Percentiles rank a stretch among this genome's conserved stretches.
Conservation (phyloP, 2,113 vertebrate genomes). For the Protobothrops flavoviridis region DNA sequence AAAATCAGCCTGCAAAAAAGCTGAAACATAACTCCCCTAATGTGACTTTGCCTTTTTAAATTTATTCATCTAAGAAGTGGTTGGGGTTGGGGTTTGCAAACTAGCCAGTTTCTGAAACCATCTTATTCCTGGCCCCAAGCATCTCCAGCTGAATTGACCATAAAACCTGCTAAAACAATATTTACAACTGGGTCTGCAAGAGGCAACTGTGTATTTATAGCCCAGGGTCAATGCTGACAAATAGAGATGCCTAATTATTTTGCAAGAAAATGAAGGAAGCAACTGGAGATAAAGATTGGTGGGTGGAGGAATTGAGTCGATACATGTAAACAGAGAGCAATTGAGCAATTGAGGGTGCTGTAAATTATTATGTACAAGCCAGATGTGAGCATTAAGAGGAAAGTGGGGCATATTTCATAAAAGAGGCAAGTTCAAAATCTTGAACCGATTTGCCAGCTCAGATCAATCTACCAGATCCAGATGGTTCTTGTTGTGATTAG, state of each 20-base stretch:
- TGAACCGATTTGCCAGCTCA: constrained; percentile 27
- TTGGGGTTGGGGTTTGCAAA: constrained; percentile 57
- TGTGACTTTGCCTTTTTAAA: constrained; percentile 17
- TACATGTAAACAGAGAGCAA: not conserved
- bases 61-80: constrained; percentile 21
- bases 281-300: not conserved
- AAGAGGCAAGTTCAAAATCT: constrained; percentile 7
- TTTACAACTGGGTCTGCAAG: constrained; percentile 53
- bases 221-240: constrained; percentile 65
- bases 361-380: constrained; percentile 26
- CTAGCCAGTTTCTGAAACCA: constrained; percentile 49
- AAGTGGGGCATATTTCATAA: constrained; percentile 10
- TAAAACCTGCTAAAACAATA: constrained; percentile 67
- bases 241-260: constrained; percentile 53
- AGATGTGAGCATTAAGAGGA: constrained; percentile 21
- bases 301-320: not conserved
- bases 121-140: constrained; percentile 38
- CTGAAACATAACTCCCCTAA: not conserved
- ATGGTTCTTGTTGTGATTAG: constrained; percentile 31
- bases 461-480: constrained; percentile 20
- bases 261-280: not conserved
- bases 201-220: constrained; percentile 49
- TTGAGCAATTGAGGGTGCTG: constrained; percentile 12
- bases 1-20: not conserved
- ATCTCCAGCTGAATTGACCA: constrained; percentile 51